Conservation (phyloP, 2,797 vertebrate species). For the Thalassophryne amazonica region DNA sequence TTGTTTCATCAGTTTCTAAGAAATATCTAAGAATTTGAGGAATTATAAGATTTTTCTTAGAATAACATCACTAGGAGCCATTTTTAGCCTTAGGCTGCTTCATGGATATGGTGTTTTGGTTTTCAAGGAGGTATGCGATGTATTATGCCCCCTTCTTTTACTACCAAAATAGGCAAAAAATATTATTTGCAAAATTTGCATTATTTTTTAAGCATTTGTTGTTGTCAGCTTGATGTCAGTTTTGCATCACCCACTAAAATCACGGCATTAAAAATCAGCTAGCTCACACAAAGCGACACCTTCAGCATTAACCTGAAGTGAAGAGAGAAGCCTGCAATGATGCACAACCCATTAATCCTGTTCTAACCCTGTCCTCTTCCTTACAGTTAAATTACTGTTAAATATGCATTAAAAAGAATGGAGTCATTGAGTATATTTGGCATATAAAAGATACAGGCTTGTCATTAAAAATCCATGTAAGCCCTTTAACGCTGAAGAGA, state of each 20-base stretch:
- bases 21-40: too few species aligned
- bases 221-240: background rate
- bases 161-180: too few species aligned
- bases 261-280: conserved; percentile 32
- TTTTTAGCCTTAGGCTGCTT: too few species aligned
- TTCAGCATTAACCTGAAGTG: conserved; percentile 23
- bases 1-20: too few species aligned
- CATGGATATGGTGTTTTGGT: too few species aligned
- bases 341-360: conserved; percentile 72
- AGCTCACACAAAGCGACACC: conserved; percentile 16
- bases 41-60: too few species aligned
- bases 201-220: background rate
- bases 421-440: conserved; percentile 80
- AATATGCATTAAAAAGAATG: conserved; percentile 78
- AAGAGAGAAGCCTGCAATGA: conserved; percentile 38
- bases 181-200: background rate
- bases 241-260: conserved; percentile 16
- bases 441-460: conserved; percentile 78
- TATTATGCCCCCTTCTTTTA: too few species aligned
- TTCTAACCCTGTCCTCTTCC: conserved; percentile 55
- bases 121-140: too few species aligned
- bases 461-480: conserved; percentile 84
- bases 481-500: conserved; percentile 78
- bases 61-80: too few species aligned
- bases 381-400: conserved; percentile 76